Evolutionary conservation across 2,797 vertebrate genomes (phyloP), one percentile per base, ranked within the genome.

Genomic region (Falco columbarius): DNA sequence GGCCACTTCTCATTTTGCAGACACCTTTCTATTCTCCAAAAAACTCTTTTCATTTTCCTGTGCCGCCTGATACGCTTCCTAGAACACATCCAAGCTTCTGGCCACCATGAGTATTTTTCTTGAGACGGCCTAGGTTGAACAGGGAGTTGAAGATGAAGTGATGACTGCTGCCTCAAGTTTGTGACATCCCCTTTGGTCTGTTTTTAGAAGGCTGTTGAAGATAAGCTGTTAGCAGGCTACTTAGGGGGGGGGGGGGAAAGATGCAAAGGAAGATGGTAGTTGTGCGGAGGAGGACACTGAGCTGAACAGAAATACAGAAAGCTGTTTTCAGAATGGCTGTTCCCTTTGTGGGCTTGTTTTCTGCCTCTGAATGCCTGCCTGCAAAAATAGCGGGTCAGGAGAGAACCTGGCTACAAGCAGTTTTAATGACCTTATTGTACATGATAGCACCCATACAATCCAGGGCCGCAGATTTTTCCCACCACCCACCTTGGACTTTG

Each of bases 181-280:
- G 65, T 72, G 80, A 94, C 81, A 92, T 94, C 88, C 88, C 81
- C 96, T 73, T 90, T 65, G 56, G 87, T 97, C 98, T 98, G 97
- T 98, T 98, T 98, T 97, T 97, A 98, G 98, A 97, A 98, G 79
- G 92, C 89, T 95, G 82, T 98, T 95, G 82, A 89, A 96, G 97
- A 98, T 97, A 98, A 98, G 96, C 62, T 86, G 47, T 51, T 71
- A 82, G 91, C 68, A 93, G 88, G 70, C 55, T 90, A 44, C 72
- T 61, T 67, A 32, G 51, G 54, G 36, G 36, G 36, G 36, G 36
- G 38, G 36, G 36, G 36, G 16, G 19, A 2, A 73, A 52, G 32
- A 75, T 89, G 65, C 26, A 49, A 59, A 89, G 66, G 42, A 83
- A 94, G 71, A 90, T 76, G 74, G 34, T 81, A 55, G 54, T 62